These are phyloP conservation scores for Cataglyphis livida DNA, from an alignment of 2,888 invertebrate genomes.

Conservation along the genomic window DNA sequence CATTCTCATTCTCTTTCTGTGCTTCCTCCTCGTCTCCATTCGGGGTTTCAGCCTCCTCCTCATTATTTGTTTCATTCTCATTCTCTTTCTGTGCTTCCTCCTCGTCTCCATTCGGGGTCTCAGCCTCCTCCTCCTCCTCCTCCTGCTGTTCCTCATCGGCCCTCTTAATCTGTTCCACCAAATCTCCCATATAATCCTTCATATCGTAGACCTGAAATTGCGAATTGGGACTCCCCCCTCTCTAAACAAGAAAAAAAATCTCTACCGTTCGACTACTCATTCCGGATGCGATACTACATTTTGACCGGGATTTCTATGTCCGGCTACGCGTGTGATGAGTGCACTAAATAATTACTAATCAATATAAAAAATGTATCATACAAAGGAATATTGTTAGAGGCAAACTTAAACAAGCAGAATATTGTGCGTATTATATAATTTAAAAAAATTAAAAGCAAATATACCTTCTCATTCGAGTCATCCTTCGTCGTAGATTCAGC, in stretches of 20 bases:
- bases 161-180: conserved; percentile 78
- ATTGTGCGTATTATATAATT: conserved; percentile 14
- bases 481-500: conserved; percentile 75
- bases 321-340: conserved; percentile 22
- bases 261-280: conserved; percentile 15
- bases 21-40: conserved; percentile 58
- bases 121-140: conserved; percentile 69
- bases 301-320: conserved; percentile 49
- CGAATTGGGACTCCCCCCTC: conserved; percentile 24
- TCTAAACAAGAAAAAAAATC: conserved; percentile 3
- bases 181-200: conserved; percentile 72
- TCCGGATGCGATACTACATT: conserved; percentile 23
- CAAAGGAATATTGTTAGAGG: not conserved
- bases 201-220: conserved; percentile 68
- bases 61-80: conserved; percentile 21
- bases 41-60: conserved; percentile 58
- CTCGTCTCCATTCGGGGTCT: conserved; percentile 57
- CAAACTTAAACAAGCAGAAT: conserved; percentile 24
- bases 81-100: conserved; percentile 57
- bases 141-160: conserved; percentile 74
- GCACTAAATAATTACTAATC: conserved; percentile 30
- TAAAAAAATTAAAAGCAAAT: not conserved
- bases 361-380: conserved; percentile 37
- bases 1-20: conserved; percentile 55
- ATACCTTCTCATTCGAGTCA: conserved; percentile 65